phyloP scores from a whole-genome alignment of 2,797 vertebrate genomes.

The Coranthus polyacanthus region DNA sequence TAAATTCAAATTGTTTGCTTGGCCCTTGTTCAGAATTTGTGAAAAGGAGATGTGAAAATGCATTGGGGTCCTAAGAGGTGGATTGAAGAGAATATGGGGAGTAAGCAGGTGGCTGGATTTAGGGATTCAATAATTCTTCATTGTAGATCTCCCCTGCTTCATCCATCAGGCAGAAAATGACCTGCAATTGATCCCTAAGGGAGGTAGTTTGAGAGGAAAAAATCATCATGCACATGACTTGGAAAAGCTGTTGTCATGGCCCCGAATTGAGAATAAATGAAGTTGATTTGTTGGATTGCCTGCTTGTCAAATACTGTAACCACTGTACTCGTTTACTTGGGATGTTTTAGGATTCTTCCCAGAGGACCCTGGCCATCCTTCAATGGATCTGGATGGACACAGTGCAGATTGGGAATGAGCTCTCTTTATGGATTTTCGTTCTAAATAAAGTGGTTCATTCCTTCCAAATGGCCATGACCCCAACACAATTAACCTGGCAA shows the following conservation, averaged over 20 bases:
- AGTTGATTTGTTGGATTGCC: slow-evolving; percentile 36
- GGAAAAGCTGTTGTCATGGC: slow-evolving; percentile 29
- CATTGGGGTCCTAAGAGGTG: not conserved
- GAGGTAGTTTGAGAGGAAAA: slow-evolving; percentile 8
- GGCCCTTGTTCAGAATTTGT: slow-evolving; percentile 7
- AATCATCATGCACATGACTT: slow-evolving; percentile 25
- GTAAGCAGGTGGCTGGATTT: slow-evolving; percentile 47
- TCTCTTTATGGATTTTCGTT: slow-evolving; percentile 77
- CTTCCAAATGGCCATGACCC: slow-evolving; percentile 68
- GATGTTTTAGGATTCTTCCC: slow-evolving; percentile 45
- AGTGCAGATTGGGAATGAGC: slow-evolving; percentile 66
- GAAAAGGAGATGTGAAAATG: slow-evolving; percentile 42
- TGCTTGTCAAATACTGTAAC: slow-evolving; percentile 40
- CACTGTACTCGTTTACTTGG: slow-evolving; percentile 32
- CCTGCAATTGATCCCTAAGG: slow-evolving; percentile 55
- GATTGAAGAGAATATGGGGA: slow-evolving; percentile 32
- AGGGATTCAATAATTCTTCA: slow-evolving; percentile 31
- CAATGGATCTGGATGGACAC: slow-evolving; percentile 46
- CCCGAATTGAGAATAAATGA: slow-evolving; percentile 38
- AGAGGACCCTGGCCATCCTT: slow-evolving; percentile 55
- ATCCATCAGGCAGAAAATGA: slow-evolving; percentile 42
- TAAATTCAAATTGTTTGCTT: slow-evolving; percentile 38
- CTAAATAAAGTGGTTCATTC: slow-evolving; percentile 77
- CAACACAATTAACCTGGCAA: slow-evolving; percentile 73
- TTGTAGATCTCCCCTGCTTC: slow-evolving; percentile 26